Percentiles rank a stretch among this genome's conserved stretches.
Evolutionary conservation across 1,140 invertebrate genomes (phyloP).

Genomic region (Zaprionus vittiger): DNA sequence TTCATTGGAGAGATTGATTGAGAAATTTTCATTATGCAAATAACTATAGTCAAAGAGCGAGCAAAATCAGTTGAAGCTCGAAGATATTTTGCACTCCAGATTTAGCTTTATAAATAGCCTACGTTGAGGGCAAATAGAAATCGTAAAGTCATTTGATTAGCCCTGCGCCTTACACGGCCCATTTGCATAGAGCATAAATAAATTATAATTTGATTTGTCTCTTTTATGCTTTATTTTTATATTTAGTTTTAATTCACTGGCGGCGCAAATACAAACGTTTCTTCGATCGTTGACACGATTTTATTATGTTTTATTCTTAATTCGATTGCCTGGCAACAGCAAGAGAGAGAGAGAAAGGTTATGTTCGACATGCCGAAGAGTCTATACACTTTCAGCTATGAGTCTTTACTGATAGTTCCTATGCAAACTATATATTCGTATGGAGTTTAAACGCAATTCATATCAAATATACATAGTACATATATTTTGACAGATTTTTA

Average conservation of each 20-base stretch:
- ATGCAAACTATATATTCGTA: no score
- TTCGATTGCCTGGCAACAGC: not conserved
- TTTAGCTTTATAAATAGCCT: not conserved
- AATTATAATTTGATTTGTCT: constrained; percentile 5
- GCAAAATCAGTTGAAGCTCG: constrained; percentile 27
- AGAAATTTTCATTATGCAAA: constrained; percentile 27
- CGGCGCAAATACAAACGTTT: not conserved
- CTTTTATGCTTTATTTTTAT: not conserved
- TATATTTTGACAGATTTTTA: no score
- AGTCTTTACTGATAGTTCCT: no score
- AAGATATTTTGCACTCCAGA: constrained; percentile 22
- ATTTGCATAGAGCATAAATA: constrained; percentile 2
- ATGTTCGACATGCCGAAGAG: no score
- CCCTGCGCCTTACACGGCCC: not conserved
- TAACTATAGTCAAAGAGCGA: not conserved
- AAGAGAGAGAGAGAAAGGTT: no score
- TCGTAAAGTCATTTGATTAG: not conserved
- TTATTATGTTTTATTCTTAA: constrained; percentile 7
- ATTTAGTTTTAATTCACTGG: not conserved
- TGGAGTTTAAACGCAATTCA: no score
- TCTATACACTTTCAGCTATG: no score
- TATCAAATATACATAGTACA: no score
- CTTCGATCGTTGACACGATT: not conserved
- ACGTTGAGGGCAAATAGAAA: not conserved
- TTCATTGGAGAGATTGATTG: constrained; percentile 41